Evolutionary conservation across 2,113 vertebrate species (phyloP), one percentile per base, ranked within the genome.

Genomic region (Brachyistius frenatus): DNA sequence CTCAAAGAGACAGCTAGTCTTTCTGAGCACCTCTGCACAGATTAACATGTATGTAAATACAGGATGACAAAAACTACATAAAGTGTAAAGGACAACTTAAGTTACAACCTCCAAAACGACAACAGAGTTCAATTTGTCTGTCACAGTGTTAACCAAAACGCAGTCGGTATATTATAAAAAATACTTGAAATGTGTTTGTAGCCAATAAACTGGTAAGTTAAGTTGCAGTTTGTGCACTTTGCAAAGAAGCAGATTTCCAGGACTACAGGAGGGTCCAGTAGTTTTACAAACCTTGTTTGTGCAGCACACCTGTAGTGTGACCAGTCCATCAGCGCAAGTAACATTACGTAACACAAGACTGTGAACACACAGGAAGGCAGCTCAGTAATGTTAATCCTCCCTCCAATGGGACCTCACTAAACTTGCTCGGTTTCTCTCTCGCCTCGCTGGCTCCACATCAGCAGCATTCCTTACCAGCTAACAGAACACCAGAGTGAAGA

Each of bases 321-420:
- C 81, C 71, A 55, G 80, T 86, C 72, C 37, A 7, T 32, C 76
- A 61, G 66, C 84, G 56, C 68, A 39, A 73, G 77, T 35, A 57
- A 56, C 57, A 52, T 88, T 80, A 89, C 56, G 10, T 73, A 89
- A 89, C 67, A 69, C 57, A 33, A 62, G 55, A 32, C 71, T 83
- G 70, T 71, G 85, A 85, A 74, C 79, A 80, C 87, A 83, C 73
- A 86, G 61, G 56, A 79, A 83, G 80, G 83, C 86, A 82, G 82
- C 76, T 88, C 80, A 83, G 81, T 80, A 74, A 89, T 87, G 86
- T 84, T 90, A 87, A 90, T 88, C 77, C 86, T 52, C 60, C 67
- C 62, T 75, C 69, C 69, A 84, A 56, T 16, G 41, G 63, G 80
- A 86, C 47, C 83, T 88, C 62, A 53, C 76, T 78, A 46, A 85